phyloP scores from a whole-genome alignment of 2,797 vertebrate genomes.

The Hypotaenidia philippensis region DNA sequence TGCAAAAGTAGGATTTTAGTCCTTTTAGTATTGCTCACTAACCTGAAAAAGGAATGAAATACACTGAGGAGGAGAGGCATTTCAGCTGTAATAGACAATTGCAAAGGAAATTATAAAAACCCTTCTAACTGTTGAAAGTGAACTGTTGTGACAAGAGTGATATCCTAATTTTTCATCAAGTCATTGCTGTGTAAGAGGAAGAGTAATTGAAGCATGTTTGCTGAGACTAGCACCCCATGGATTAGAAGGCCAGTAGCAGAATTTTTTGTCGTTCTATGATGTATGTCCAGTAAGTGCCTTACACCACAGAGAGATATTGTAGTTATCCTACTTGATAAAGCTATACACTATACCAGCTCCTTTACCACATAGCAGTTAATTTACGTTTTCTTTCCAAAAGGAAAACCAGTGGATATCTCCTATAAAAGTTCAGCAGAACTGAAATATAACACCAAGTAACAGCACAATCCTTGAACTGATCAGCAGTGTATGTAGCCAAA shows the following conservation, averaged over 20 bases:
- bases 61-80: neutral
- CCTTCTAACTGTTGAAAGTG: neutral
- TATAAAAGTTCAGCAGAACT: neutral
- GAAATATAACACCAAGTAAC: neutral
- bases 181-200: neutral
- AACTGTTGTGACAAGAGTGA: neutral
- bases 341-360: neutral
- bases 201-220: neutral
- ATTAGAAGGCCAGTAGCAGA: neutral
- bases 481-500: neutral
- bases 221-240: neutral
- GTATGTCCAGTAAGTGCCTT: neutral
- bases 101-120: neutral
- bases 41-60: neutral
- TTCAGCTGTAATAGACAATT: neutral
- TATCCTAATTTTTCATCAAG: neutral
- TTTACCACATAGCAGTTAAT: neutral
- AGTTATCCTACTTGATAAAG: neutral
- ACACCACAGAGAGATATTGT: neutral
- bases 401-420: neutral
- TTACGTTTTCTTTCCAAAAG: neutral
- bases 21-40: neutral
- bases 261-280: rapidly evolving
- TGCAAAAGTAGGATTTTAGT: neutral
- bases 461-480: neutral